Evolutionary conservation across 1,140 invertebrate species (phyloP).

Genomic region (Saxidomus purpurata): DNA sequence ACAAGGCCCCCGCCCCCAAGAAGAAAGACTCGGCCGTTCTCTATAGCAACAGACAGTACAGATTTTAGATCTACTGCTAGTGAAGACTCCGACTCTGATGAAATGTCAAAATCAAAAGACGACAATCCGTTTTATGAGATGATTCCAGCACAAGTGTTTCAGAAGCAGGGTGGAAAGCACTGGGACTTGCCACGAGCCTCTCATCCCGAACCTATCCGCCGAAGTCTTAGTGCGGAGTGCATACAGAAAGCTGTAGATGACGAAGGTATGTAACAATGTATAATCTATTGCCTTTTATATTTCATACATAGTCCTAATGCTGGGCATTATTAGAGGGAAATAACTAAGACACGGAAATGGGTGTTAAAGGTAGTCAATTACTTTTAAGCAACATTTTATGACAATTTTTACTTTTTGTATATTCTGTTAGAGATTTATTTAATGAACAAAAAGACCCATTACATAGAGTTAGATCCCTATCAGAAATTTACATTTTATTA

Average conservation of each 20-base stretch:
- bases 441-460: too few species aligned
- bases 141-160: constrained; percentile 39
- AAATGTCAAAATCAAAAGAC: constrained; percentile 18
- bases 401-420: too few species aligned
- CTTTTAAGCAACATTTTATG: too few species aligned
- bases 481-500: too few species aligned
- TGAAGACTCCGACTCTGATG: constrained; percentile 32
- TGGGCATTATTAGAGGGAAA: neutral
- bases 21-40: constrained; percentile 60
- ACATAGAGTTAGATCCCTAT: too few species aligned
- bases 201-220: constrained; percentile 60
- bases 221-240: constrained; percentile 74
- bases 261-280: constrained; percentile 37
- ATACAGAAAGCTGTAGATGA: constrained; percentile 64
- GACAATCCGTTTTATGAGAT: constrained; percentile 47
- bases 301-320: neutral
- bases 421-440: too few species aligned
- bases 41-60: constrained; percentile 65
- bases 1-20: constrained; percentile 68
- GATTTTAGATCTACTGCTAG: constrained; percentile 51
- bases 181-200: constrained; percentile 69
- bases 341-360: neutral
- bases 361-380: neutral
- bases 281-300: too few species aligned
- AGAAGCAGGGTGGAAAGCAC: constrained; percentile 64